phyloP scores from a whole-genome alignment of 2,113 vertebrate species.

The Anolis carolinensis region DNA sequence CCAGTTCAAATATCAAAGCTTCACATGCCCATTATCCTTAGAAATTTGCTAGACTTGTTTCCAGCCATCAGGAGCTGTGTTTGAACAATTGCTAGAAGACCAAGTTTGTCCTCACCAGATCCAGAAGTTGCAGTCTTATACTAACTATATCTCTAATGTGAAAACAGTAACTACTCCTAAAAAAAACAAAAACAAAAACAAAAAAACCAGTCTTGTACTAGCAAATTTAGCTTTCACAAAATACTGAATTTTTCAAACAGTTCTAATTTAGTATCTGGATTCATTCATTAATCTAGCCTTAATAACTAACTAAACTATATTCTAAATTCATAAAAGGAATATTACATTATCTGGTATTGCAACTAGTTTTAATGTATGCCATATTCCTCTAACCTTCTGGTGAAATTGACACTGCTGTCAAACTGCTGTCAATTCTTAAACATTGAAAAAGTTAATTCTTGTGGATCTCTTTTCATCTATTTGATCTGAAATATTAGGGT shows the following conservation, averaged over 20 bases:
- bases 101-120: background rate
- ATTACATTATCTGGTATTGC: background rate
- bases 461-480: too few species aligned
- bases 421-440: background rate
- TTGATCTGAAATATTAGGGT: background rate
- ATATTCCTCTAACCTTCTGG: background rate
- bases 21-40: background rate
- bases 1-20: background rate
- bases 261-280: background rate
- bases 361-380: background rate
- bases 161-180: background rate
- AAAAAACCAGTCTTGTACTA: background rate
- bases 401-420: background rate
- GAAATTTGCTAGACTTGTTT: background rate
- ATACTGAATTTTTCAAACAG: background rate
- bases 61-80: background rate
- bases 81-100: background rate
- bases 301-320: background rate
- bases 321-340: background rate
- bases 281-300: too few species aligned
- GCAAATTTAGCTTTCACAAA: background rate
- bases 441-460: slow-evolving; percentile 5
- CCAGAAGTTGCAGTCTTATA: background rate
- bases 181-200: too few species aligned
- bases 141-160: background rate